Conservation (phyloP, 2,888 invertebrate genomes). For the Acrobasis repandana region DNA sequence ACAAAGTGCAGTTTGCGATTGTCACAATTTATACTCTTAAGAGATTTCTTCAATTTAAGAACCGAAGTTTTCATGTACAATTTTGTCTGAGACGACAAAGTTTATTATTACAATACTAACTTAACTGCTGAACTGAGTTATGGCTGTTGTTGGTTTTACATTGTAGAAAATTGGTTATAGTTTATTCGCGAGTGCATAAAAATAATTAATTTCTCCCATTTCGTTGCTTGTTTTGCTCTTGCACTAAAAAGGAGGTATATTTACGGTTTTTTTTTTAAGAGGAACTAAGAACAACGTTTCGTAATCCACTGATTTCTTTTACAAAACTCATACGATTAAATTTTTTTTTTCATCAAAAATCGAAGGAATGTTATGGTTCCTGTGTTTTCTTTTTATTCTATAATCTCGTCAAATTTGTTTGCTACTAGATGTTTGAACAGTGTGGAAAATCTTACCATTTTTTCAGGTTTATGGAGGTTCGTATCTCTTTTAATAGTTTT, state of each 20-base stretch:
- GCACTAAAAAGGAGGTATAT: background rate
- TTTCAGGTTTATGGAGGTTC: too few species aligned
- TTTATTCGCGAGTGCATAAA: constrained; percentile 1
- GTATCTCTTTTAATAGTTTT: too few species aligned
- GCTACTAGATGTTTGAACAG: too few species aligned
- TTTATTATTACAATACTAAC: constrained; percentile 30
- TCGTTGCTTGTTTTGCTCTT: background rate
- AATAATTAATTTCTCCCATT: background rate
- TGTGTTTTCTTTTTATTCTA: too few species aligned
- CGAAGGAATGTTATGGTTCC: too few species aligned
- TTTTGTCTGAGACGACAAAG: constrained; percentile 31
- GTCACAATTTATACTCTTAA: constrained; percentile 40
- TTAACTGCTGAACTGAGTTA: constrained; percentile 32
- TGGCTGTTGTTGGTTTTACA: constrained; percentile 25
- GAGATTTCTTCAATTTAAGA: constrained; percentile 44
- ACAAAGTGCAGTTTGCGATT: constrained; percentile 38
- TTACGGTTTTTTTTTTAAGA: too few species aligned
- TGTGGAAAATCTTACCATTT: too few species aligned
- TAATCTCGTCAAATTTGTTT: too few species aligned
- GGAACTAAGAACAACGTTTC: too few species aligned
- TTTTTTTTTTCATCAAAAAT: too few species aligned
- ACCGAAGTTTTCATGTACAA: constrained; percentile 34
- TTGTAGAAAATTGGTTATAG: constrained; percentile 17
- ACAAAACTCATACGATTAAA: too few species aligned
- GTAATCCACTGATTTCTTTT: too few species aligned